Conservation (phyloP, 2,888 invertebrate species). For the Thera britannica region DNA sequence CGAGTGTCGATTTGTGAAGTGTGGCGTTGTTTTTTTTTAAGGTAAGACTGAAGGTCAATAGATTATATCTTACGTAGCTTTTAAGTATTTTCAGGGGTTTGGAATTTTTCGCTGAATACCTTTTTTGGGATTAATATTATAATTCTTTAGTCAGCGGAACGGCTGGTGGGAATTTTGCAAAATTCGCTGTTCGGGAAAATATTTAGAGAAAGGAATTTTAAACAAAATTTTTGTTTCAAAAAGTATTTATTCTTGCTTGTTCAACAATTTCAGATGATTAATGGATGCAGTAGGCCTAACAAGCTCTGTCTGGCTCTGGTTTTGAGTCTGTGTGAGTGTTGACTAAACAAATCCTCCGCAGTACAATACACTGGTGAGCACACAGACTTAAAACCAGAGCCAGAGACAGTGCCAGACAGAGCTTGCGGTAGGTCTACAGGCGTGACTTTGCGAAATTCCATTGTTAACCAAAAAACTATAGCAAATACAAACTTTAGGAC, state of each 20-base stretch:
- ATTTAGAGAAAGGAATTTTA: not conserved
- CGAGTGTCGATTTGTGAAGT: constrained; percentile 13
- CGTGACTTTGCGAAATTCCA: no score
- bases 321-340: no score
- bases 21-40: not conserved
- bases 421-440: no score
- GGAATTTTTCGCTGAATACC: constrained; percentile 4
- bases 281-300: no score
- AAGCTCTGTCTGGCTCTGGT: no score
- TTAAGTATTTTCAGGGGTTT: constrained; percentile 7
- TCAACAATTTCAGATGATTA: no score
- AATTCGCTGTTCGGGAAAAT: not conserved
- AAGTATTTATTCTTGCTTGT: not conserved
- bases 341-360: no score
- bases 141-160: constrained; percentile 3
- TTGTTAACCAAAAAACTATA: no score
- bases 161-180: not conserved
- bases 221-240: not conserved
- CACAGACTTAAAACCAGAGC: no score
- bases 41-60: constrained; percentile 18
- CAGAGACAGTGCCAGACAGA: no score
- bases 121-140: not conserved
- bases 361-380: no score
- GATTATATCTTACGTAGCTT: not conserved
- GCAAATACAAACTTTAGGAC: no score